A percentile compares a stretch with the other conserved stretches of the same genome.
phyloP scores from a whole-genome alignment of 2,797 vertebrate species.

The Artibeus jamaicensis region DNA sequence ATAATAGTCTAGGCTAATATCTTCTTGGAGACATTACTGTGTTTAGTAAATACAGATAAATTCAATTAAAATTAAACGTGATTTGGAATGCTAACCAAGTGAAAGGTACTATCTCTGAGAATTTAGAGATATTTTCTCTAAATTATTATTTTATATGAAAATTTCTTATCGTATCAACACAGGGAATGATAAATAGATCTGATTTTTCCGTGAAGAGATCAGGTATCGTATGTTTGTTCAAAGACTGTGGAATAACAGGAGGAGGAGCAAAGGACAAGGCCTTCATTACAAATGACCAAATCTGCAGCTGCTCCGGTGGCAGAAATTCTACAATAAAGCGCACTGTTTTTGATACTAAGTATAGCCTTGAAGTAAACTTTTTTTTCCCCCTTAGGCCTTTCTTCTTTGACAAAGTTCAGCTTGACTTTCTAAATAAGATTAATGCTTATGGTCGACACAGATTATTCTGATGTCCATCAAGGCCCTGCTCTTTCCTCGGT shows the following conservation, averaged over 20 bases:
- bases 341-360: not conserved
- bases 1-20: not conserved
- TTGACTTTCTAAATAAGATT: constrained; percentile 77
- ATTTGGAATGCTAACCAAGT: not conserved
- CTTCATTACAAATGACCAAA: not conserved
- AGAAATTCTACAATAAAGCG: constrained; percentile 40
- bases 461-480: constrained; percentile 67
- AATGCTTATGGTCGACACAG: constrained; percentile 69
- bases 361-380: constrained; percentile 48
- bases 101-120: not conserved
- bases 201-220: not conserved
- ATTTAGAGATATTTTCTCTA: not conserved
- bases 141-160: not conserved
- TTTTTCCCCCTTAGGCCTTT: not conserved
- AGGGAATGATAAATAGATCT: not conserved
- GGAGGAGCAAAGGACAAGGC: not conserved
- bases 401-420: constrained; percentile 74
- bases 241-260: not conserved
- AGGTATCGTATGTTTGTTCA: not conserved
- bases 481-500: constrained; percentile 15
- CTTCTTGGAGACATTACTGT: not conserved
- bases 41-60: not conserved
- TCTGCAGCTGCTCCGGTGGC: too few species aligned
- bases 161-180: not conserved
- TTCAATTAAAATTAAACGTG: not conserved